Conservation (phyloP, 1,140 invertebrate genomes). For the Drosophila kepulauana region DNA sequence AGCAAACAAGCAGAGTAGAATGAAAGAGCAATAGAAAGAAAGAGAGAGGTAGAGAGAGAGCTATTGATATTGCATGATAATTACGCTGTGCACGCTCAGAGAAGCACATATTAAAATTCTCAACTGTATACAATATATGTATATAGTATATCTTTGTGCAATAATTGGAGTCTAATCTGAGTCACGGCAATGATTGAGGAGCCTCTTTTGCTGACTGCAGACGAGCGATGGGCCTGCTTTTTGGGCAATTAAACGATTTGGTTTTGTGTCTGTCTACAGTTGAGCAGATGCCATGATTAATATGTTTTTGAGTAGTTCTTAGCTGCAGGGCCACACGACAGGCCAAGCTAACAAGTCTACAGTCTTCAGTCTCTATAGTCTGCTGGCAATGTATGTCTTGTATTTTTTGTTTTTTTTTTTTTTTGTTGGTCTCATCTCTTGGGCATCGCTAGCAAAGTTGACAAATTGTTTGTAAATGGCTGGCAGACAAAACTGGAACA, state of each 20-base stretch:
- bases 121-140: not conserved
- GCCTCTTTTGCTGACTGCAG: not conserved
- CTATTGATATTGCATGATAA: slow-evolving; percentile 35
- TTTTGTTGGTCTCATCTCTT: not conserved
- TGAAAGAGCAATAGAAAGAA: not conserved
- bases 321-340: slow-evolving; percentile 65
- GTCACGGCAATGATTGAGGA: slow-evolving; percentile 35
- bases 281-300: slow-evolving; percentile 70
- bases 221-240: not conserved
- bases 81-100: slow-evolving; percentile 28
- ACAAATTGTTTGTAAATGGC: slow-evolving; percentile 79
- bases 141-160: slow-evolving; percentile 2
- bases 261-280: slow-evolving; percentile 26
- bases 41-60: not conserved
- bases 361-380: not conserved
- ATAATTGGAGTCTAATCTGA: slow-evolving; percentile 45
- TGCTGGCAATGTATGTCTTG: not conserved
- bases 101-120: not conserved
- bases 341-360: slow-evolving; percentile 47
- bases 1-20: not conserved
- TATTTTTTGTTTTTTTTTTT: too few species aligned
- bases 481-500: slow-evolving; percentile 80
- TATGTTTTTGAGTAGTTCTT: slow-evolving; percentile 82
- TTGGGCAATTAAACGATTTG: slow-evolving; percentile 76
- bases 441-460: slow-evolving; percentile 47